phyloP scores from a whole-genome alignment of 2,888 invertebrate genomes.

The Drosophila nigricruria region DNA sequence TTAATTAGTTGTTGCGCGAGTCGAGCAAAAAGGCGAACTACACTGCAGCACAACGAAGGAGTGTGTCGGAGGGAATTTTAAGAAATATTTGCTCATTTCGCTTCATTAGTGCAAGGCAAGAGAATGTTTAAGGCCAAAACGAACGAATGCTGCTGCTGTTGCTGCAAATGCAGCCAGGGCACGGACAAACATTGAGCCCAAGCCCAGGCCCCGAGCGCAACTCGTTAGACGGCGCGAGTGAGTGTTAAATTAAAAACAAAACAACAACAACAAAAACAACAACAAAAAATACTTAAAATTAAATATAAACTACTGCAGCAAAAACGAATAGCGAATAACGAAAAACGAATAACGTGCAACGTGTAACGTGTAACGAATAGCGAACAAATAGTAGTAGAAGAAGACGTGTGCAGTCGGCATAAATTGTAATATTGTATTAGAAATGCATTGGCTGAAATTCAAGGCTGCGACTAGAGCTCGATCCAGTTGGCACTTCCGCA shows the following conservation, averaged over 20 bases:
- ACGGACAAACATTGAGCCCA: conserved; percentile 36
- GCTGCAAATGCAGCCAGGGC: conserved; percentile 19
- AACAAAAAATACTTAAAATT: conserved; percentile 26
- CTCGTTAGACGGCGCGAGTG: conserved; percentile 20
- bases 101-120: conserved; percentile 70
- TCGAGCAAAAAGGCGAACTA: conserved; percentile 52
- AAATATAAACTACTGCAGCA: conserved; percentile 67
- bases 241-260: conserved; percentile 66
- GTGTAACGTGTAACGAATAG: conserved; percentile 26
- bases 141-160: conserved; percentile 15
- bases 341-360: conserved; percentile 22
- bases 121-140: conserved; percentile 64
- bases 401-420: conserved; percentile 21
- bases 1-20: conserved; percentile 75
- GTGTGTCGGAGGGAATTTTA: conserved; percentile 47
- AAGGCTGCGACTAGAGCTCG: conserved; percentile 52
- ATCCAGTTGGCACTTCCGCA: conserved; percentile 46
- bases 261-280: conserved; percentile 58
- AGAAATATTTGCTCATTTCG: conserved; percentile 75
- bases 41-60: conserved; percentile 5
- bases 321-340: conserved; percentile 28
- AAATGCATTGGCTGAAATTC: conserved; percentile 76
- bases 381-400: conserved; percentile 19
- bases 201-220: conserved; percentile 19
- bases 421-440: conserved; percentile 60